Base-by-base conservation (phyloP, 2,113 vertebrate species). In the Mesembrinibis cayennensis region DNA sequence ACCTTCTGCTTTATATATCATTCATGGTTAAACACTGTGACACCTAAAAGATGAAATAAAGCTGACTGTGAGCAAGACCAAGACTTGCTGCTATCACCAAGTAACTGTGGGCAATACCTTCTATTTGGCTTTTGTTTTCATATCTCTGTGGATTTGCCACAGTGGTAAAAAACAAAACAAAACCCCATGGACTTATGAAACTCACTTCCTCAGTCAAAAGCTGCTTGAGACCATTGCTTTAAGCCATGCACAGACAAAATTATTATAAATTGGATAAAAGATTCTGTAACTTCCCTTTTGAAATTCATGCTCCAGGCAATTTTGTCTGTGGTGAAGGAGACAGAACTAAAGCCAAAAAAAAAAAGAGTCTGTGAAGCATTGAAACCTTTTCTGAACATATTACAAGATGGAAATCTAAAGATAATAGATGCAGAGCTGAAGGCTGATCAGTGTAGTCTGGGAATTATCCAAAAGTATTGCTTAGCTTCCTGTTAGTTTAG, bases 231-330 rank as follows among this genome's bases (percentile, higher is more conserved):
- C 36, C 50, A 44, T 63, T 74, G 86, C 87, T 92, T 86, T 85
- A 77, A 90, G 66, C 73, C 30, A 44, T 26, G 26, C 32, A 82
- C 29, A 77, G 83, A 80, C 90, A 90, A 79, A 94, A 56, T 63
- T 49, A 36, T 53, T 90, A 70, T 73, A 94, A 81, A 89, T 55
- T 79, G 69, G 83, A 94, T 83, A 89, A 82, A 92, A 95, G 69
- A 80, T 85, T 91, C 71, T 76, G 78, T 52, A 79, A 66, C 88
- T 89, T 78, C 22, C 16, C 62, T 71, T 95, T 90, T 95, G 81
- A 95, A 96, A 97, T 87, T 84, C 62, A 50, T 70, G 81, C 87
- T 93, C 29, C 45, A 36, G 94, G 93, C 93, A 88, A 78, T 85
- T 78, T 81, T 95, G 47, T 91, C 66, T 85, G 70, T 91, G 62